Evolutionary conservation across 2,888 invertebrate genomes (phyloP).

Genomic region (Archips crataeganus): DNA sequence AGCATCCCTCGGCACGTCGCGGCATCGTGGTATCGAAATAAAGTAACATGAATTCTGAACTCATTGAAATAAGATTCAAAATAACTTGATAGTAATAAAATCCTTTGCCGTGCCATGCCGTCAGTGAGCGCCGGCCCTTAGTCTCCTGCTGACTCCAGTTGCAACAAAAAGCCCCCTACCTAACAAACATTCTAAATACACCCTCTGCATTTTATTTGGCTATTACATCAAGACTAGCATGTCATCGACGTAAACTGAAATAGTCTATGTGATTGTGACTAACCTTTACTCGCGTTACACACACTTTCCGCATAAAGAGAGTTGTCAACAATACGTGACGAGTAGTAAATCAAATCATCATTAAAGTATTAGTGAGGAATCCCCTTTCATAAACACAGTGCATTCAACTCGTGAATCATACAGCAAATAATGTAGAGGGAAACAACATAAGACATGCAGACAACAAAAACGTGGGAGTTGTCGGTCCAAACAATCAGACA

Average conservation of each 20-base stretch:
- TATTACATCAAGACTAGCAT: background rate
- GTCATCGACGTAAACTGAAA: background rate
- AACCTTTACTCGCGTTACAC: background rate
- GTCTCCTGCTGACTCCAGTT: no score
- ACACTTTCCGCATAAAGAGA: background rate
- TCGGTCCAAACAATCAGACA: slow-evolving; percentile 23
- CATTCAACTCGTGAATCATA: slow-evolving; percentile 37
- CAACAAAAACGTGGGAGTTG: slow-evolving; percentile 25
- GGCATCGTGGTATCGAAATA: no score
- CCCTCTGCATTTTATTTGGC: no score
- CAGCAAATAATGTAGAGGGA: slow-evolving; percentile 16
- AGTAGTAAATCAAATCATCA: slow-evolving; percentile 21
- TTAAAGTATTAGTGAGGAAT: slow-evolving; percentile 23
- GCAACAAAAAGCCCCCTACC: no score
- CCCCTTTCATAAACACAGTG: slow-evolving; percentile 16
- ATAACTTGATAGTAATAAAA: no score
- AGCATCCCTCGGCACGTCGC: no score
- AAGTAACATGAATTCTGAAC: no score
- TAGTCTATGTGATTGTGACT: background rate
- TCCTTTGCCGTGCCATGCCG: no score
- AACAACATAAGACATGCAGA: background rate
- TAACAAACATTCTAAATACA: no score
- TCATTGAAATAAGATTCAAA: no score
- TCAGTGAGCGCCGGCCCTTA: no score
- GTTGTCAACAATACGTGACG: background rate